A percentile compares a stretch with the other conserved stretches of the same genome.
Evolutionary conservation across 2,888 invertebrate genomes (phyloP).

Genomic region (Polylopha cassiicola): DNA sequence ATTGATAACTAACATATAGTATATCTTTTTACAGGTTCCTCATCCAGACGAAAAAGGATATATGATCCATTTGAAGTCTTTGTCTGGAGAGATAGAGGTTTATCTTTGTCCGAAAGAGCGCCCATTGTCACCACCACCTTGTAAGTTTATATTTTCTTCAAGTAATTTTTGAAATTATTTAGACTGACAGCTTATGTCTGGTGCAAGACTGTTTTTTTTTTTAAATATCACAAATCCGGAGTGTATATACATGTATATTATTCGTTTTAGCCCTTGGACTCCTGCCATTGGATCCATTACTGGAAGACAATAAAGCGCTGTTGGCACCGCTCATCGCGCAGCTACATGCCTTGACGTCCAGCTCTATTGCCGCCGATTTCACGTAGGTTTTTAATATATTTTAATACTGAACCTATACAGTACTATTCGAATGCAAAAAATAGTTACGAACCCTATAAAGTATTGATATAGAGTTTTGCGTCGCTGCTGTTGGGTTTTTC

Average conservation of each 20-base stretch:
- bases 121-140: constrained; percentile 56
- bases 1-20: neutral
- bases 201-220: neutral
- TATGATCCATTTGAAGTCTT: constrained; percentile 93
- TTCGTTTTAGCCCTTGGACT: constrained; percentile 31
- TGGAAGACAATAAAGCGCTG: constrained; percentile 79
- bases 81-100: constrained; percentile 95
- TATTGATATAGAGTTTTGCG: too few species aligned
- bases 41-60: constrained; percentile 80
- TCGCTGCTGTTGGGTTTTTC: too few species aligned
- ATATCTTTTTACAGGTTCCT: constrained; percentile 74
- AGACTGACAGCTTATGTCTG: too few species aligned
- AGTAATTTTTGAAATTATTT: too few species aligned
- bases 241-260: neutral
- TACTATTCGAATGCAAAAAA: too few species aligned
- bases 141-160: constrained; percentile 40
- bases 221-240: neutral
- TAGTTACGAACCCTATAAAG: too few species aligned
- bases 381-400: too few species aligned
- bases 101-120: constrained; percentile 93
- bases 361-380: constrained; percentile 49
- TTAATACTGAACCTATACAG: too few species aligned
- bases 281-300: constrained; percentile 76
- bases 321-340: constrained; percentile 73
- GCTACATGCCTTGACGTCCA: constrained; percentile 66